Evolutionary conservation across 2,113 vertebrate species (phyloP).

Genomic region (Archocentrus centrarchus): DNA sequence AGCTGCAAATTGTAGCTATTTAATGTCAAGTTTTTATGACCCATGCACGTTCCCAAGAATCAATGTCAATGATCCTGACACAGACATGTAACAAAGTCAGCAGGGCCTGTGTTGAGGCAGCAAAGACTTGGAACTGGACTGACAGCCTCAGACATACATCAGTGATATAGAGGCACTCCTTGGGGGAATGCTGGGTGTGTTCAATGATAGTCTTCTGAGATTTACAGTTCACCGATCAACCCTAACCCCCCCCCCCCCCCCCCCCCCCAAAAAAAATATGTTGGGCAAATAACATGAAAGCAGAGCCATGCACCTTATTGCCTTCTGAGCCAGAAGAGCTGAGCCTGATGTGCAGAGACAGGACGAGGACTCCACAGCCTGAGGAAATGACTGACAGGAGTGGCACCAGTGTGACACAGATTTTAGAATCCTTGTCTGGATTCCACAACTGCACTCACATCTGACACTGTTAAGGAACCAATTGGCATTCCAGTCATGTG

Average conservation of each 20-base stretch:
- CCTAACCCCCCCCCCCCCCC: background rate
- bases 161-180: conserved; percentile 25
- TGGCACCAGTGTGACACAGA: conserved; percentile 45
- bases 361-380: conserved; percentile 47
- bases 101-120: background rate
- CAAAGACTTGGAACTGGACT: background rate
- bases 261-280: background rate
- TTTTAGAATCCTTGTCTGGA: conserved; percentile 26
- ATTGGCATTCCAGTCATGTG: background rate
- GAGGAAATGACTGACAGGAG: conserved; percentile 59
- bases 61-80: background rate
- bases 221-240: conserved; percentile 39
- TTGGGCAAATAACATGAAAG: conserved; percentile 7
- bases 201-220: conserved; percentile 11
- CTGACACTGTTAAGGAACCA: background rate
- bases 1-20: background rate
- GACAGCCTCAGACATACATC: background rate
- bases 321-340: background rate
- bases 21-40: background rate
- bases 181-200: background rate
- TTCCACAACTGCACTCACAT: conserved; percentile 6
- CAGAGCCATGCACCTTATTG: conserved; percentile 11
- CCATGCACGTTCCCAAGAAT: background rate
- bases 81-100: conserved; percentile 1
- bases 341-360: conserved; percentile 52